Base-by-base conservation (phyloP, 2,888 invertebrate species). In the Megamerina dolium region DNA sequence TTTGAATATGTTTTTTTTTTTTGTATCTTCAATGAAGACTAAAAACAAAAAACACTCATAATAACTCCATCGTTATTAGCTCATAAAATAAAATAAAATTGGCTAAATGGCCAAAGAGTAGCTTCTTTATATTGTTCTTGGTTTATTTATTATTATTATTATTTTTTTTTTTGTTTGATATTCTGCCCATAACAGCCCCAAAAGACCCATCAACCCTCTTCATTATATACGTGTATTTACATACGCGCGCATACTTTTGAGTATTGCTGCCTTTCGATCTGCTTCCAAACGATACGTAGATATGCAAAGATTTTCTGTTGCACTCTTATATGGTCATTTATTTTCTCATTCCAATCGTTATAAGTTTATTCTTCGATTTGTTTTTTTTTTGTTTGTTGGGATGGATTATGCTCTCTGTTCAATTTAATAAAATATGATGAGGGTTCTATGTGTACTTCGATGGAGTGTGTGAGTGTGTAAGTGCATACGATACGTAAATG, bases 61-160 rank as follows among this genome's bases (percentile, higher is more conserved):
- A 60, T 59, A 60, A 60, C 60, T 61, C 57, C 59, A 58, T 57
- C 61, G 58, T 61, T 61, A 61, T 61, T 60, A 58, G 53, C 56
- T 55, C 59, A 59, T 61, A 61, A 61, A 61, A 59, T 53, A 54
- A 57, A 58, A 60, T 37, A 36, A 13, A 29, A 35, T 14, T 19
- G 14, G 17, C 17, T 33, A 30, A 10, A 8, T 14, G 14, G 16
- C 30, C 20, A 12, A 30, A 14, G 17, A 5, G 10, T 16, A 9
- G 5, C 31, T 14, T 31, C 27, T 27, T 27, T 5, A n/a, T 27
- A 13, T 3, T 27, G n/a, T n/a, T n/a, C n/a, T n/a, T n/a, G n/a
- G n/a, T n/a, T n/a, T n/a, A n/a, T n/a, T n/a, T n/a, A n/a, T n/a
- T n/a, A n/a, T n/a, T n/a, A n/a, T n/a, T n/a, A n/a, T n/a, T n/a